Evolutionary conservation across 2,888 invertebrate species (phyloP).

Genomic region (Archips crataeganus): DNA sequence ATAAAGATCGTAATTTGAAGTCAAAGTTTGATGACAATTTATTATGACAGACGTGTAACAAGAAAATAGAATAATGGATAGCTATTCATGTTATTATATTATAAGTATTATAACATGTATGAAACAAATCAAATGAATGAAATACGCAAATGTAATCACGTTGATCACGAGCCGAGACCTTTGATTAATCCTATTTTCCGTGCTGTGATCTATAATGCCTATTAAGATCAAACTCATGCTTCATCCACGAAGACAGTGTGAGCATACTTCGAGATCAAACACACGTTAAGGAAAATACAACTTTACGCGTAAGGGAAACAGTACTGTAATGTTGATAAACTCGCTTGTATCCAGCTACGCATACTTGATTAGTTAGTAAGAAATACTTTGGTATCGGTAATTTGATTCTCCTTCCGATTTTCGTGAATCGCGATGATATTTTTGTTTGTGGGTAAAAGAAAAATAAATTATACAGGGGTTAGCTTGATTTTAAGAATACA

Average conservation of each 20-base stretch:
- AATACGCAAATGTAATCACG: conserved; percentile 3
- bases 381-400: neutral
- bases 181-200: conserved; percentile 10
- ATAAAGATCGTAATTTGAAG: neutral
- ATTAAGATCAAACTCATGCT: conserved; percentile 13
- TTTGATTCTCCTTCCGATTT: conserved; percentile 1
- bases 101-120: neutral
- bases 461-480: too few species aligned
- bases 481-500: too few species aligned
- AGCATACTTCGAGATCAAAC: neutral
- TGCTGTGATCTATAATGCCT: conserved; percentile 21
- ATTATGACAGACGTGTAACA: too few species aligned
- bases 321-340: neutral
- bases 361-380: conserved; percentile 5
- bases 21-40: too few species aligned
- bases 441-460: neutral
- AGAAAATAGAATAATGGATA: too few species aligned
- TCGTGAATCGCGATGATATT: neutral
- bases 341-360: neutral
- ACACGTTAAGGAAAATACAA: neutral
- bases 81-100: neutral
- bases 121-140: neutral
- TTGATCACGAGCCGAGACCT: conserved; percentile 1
- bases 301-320: neutral
- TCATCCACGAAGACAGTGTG: conserved; percentile 1